Evolutionary conservation across 2,888 invertebrate species (phyloP).

Genomic region (Cryptus viduatorius): DNA sequence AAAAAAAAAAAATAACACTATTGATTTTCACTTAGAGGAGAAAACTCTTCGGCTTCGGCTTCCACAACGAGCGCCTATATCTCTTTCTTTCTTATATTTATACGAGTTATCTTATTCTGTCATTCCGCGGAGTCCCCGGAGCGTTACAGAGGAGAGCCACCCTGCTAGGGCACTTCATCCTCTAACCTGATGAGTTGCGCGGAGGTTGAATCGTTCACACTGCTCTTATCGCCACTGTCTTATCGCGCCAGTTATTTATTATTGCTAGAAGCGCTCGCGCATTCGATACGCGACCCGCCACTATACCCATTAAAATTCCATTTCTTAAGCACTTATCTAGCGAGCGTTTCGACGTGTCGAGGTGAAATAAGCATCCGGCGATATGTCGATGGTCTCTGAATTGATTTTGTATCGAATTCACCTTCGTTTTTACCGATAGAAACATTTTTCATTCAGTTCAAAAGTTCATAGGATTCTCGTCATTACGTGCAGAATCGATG

Average conservation of each 20-base stretch:
- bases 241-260: conserved; percentile 67
- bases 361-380: conserved; percentile 26
- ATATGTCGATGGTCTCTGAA: conserved; percentile 26
- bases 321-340: conserved; percentile 64
- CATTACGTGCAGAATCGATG: too few relatives aligned
- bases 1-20: conserved; percentile 34
- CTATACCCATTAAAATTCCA: conserved; percentile 65
- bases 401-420: conserved; percentile 33
- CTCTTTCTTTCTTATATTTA: conserved; percentile 75
- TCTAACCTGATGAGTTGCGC: conserved; percentile 45
- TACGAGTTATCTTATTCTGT: conserved; percentile 79
- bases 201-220: conserved; percentile 52
- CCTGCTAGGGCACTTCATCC: conserved; percentile 45
- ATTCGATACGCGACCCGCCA: conserved; percentile 19
- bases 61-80: conserved; percentile 36
- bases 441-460: neutral
- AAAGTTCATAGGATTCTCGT: too few relatives aligned
- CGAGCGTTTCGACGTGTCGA: neutral
- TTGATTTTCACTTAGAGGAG: conserved; percentile 68
- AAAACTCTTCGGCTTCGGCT: conserved; percentile 70
- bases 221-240: conserved; percentile 63
- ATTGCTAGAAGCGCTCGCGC: conserved; percentile 36
- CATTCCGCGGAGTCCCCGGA: conserved; percentile 60
- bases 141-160: conserved; percentile 19
- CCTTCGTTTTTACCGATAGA: conserved; percentile 21